phyloP scores from a whole-genome alignment of 2,888 invertebrate genomes.

The Teleiodes luculella region DNA sequence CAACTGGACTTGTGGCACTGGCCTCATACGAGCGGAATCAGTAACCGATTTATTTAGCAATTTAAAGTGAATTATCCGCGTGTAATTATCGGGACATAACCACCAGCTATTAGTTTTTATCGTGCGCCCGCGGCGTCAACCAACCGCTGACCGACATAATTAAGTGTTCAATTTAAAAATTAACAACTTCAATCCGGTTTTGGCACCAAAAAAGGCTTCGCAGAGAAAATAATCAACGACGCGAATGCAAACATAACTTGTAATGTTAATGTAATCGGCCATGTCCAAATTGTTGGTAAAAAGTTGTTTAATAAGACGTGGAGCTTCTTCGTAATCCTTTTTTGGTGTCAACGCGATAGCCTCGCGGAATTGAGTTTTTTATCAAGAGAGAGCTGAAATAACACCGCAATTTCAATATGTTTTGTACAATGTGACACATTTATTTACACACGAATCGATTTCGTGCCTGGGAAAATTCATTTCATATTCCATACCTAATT shows the following conservation, averaged over 20 bases:
- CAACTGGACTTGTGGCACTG: too few relatives aligned
- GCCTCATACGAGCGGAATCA: slow-evolving; percentile 11
- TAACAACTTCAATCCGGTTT: slow-evolving; percentile 39
- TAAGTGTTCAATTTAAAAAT: slow-evolving; percentile 57
- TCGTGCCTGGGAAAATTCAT: background rate
- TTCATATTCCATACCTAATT: background rate
- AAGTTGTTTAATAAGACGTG: slow-evolving; percentile 13
- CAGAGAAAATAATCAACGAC: slow-evolving; percentile 13
- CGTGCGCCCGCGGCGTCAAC: slow-evolving; percentile 39
- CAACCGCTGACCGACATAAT: slow-evolving; percentile 41
- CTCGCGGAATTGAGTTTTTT: slow-evolving; percentile 1
- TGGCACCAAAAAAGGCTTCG: slow-evolving; percentile 29
- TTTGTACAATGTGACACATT: background rate
- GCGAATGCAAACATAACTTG: slow-evolving; percentile 11
- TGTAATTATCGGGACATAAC: slow-evolving; percentile 43
- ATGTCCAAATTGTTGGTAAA: slow-evolving; percentile 15
- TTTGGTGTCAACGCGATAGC: slow-evolving; percentile 2
- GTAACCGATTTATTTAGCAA: slow-evolving; percentile 33
- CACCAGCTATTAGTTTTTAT: slow-evolving; percentile 45
- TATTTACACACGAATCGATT: slow-evolving; percentile 2
- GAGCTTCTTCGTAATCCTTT: slow-evolving; percentile 8
- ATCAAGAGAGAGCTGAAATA: background rate
- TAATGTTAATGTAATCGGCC: slow-evolving; percentile 16
- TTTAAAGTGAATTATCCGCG: slow-evolving; percentile 40
- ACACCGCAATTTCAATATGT: background rate